Conservation (phyloP, 2,113 vertebrate species). For the Epinephelus fuscoguttatus region DNA sequence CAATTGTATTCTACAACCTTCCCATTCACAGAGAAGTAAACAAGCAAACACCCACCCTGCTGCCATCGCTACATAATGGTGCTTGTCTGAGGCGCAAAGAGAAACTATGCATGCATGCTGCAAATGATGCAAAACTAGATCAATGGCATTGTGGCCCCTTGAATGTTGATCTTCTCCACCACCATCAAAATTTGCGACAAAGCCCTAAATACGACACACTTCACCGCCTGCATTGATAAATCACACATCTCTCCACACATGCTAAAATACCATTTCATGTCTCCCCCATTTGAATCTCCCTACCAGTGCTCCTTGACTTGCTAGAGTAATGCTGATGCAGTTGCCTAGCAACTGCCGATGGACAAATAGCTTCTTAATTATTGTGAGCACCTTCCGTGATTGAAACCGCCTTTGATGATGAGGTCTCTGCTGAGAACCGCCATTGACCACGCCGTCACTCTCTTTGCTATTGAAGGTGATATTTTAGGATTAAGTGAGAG, state of each 20-base stretch:
- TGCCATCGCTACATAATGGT: no score
- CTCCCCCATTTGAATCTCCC: conserved; percentile 45
- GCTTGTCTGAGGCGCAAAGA: no score
- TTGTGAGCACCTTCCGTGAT: conserved; percentile 67
- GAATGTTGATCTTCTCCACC: conserved; percentile 5
- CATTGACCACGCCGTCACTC: neutral
- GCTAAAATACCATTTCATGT: conserved; percentile 45
- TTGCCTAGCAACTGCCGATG: conserved; percentile 85
- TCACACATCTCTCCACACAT: conserved; percentile 33
- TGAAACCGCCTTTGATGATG: conserved; percentile 65
- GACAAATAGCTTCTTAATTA: conserved; percentile 65
- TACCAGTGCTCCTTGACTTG: conserved; percentile 60
- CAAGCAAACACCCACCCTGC: neutral
- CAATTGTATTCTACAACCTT: neutral
- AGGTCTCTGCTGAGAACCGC: conserved; percentile 30
- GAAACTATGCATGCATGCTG: neutral
- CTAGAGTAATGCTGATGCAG: conserved; percentile 72
- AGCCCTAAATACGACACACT: neutral
- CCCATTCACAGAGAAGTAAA: conserved; percentile 1
- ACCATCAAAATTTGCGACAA: neutral
- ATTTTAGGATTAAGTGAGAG: conserved; percentile 40
- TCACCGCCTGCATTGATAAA: conserved; percentile 12
- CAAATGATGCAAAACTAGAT: conserved; percentile 16
- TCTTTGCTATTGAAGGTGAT: conserved; percentile 11
- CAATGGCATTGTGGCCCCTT: neutral